A percentile compares a stretch with the other conserved stretches of the same genome.
phyloP scores from a whole-genome alignment of 2,113 vertebrate genomes.

The Dasypus novemcinctus region DNA sequence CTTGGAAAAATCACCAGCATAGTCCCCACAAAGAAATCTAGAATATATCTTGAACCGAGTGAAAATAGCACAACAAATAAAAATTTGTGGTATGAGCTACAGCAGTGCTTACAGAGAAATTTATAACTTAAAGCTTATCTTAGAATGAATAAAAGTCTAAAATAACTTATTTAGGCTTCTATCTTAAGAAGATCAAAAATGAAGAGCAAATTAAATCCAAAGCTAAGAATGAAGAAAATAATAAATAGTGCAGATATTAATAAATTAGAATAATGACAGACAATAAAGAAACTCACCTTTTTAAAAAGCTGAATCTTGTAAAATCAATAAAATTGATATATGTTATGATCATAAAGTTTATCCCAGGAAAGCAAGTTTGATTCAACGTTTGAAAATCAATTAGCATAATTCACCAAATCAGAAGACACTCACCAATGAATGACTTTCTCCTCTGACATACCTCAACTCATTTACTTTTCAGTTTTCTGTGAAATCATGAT shows the following conservation, averaged over 20 bases:
- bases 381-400: conserved; percentile 11
- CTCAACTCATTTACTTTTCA: not conserved
- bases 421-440: not conserved
- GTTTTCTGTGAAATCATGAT: not conserved
- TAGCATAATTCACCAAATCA: not conserved
- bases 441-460: not conserved
- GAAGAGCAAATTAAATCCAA: too few species aligned
- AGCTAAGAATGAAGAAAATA: not conserved
- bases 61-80: not conserved
- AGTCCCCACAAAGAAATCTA: not conserved
- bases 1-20: not conserved
- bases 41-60: not conserved
- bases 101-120: not conserved
- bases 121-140: not conserved
- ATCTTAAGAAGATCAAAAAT: not conserved
- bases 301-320: not conserved
- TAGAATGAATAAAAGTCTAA: not conserved
- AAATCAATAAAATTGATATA: not conserved
- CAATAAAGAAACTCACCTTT: not conserved
- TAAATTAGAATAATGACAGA: not conserved
- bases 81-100: not conserved
- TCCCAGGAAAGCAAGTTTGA: not conserved
- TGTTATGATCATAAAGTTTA: not conserved
- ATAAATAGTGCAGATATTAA: not conserved
- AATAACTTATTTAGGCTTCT: not conserved